Conservation (phyloP, 2,888 invertebrate genomes). For the Dynastes maya region DNA sequence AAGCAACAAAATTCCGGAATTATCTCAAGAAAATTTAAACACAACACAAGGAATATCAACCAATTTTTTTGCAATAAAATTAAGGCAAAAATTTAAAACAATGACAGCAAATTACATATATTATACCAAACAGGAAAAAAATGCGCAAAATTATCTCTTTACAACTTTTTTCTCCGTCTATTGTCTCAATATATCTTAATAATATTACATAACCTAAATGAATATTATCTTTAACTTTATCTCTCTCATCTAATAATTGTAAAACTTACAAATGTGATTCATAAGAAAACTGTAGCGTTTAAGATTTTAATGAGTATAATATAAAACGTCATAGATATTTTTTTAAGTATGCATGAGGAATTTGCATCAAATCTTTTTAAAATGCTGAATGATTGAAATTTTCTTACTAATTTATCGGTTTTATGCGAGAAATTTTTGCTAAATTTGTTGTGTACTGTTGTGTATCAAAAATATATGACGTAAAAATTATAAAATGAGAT, state of each 20-base stretch:
- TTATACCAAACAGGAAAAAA: background rate
- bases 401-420: background rate
- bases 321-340: constrained; percentile 69
- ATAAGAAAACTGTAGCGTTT: constrained; percentile 62
- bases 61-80: background rate
- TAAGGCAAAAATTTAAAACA: background rate
- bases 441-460: background rate
- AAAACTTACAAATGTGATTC: constrained; percentile 69
- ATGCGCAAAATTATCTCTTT: constrained; percentile 21
- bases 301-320: constrained; percentile 54
- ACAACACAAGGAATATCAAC: constrained; percentile 42
- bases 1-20: constrained; percentile 28
- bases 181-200: constrained; percentile 12
- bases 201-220: background rate
- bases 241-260: constrained; percentile 64
- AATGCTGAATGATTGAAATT: constrained; percentile 29
- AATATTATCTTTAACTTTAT: constrained; percentile 45
- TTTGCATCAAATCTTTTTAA: constrained; percentile 54
- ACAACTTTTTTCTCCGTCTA: constrained; percentile 5
- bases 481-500: too few species aligned
- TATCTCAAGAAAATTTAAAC: background rate
- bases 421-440: background rate
- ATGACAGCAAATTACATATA: background rate
- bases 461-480: background rate
- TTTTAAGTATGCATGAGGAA: constrained; percentile 68